Base-by-base conservation (phyloP, 2,797 vertebrate species). In the Carduelis carduelis region DNA sequence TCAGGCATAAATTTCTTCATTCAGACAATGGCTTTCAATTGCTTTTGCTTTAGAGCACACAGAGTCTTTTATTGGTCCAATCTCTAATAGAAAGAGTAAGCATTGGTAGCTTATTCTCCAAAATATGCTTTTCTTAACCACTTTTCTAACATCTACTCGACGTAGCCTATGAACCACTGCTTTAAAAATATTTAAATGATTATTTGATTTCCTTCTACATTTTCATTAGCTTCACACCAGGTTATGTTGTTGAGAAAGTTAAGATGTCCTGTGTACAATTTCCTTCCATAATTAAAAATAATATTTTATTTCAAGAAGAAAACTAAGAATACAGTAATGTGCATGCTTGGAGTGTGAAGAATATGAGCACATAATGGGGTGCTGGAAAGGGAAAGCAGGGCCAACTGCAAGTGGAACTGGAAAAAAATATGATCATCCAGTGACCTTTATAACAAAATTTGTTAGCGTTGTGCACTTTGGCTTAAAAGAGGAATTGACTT, bases 401-500 rank as follows among this genome's bases (percentile, higher is more conserved):
- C 37, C 32, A 92, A 83, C 56, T 74, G 41, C 61, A 89, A 79
- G 37, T 85, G 82, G 34, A 90, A n/a, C 17, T 66, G 26, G 12
- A 11, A 24, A 53, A 71, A 61, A 74, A 66, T 23, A 39, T 1
- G 26, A 49, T n/a, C 19, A 30, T 79, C 57, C 49, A 91, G 46
- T 83, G 37, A 91, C 82, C 17, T 57, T 79, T 27, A 43, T 56
- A 81, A 44, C 16, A 60, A 60, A 77, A 78, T 60, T 78, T 1
- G 7, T 70, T 84, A 75, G 80, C n/a, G 16, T 78, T 96, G 52
- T 90, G 55, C 52, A 91, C 85, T 97, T 87, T 89, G 83, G 64
- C 81, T 95, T 93, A 84, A 61, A 93, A 76, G 74, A 89, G 79
- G 85, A 84, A 84, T 69, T 88, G 65, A 50, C 82, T 83, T 93